These are phyloP conservation scores for Dendrocopos noguchii DNA, from an alignment of 2,113 vertebrate genomes.

Conservation along the genomic window DNA sequence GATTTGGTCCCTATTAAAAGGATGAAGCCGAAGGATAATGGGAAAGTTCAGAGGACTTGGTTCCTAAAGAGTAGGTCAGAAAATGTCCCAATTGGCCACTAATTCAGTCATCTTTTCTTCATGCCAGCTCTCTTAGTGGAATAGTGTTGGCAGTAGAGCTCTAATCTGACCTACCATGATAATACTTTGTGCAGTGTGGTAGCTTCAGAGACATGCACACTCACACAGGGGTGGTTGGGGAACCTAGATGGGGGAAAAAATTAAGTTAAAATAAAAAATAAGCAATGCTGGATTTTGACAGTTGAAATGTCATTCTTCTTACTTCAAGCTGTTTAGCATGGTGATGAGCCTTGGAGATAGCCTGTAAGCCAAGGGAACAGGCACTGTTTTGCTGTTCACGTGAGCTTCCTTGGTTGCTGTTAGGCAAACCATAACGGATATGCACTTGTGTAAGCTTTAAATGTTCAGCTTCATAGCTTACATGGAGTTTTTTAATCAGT, in stretches of 20 bases:
- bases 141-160: conserved; percentile 5
- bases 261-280: neutral
- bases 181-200: conserved; percentile 52
- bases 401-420: conserved; percentile 11
- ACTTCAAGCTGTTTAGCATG: neutral
- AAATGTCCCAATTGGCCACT: conserved; percentile 75
- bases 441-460: neutral
- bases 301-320: neutral
- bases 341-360: neutral
- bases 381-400: rapidly evolving
- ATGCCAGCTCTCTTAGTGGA: conserved; percentile 72
- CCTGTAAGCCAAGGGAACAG: neutral
- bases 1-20: conserved; percentile 81
- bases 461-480: neutral
- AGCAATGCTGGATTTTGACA: neutral
- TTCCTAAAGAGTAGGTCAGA: conserved; percentile 81
- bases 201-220: neutral
- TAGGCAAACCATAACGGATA: neutral
- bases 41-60: conserved; percentile 81
- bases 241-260: neutral
- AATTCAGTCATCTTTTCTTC: conserved; percentile 79
- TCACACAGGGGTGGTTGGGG: neutral
- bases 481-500: neutral
- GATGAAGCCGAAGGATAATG: conserved; percentile 77
- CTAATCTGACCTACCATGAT: conserved; percentile 36